Evolutionary conservation across 2,888 invertebrate species (phyloP), one percentile per base, ranked within the genome.

Genomic region (Eupithecia subfuscata): DNA sequence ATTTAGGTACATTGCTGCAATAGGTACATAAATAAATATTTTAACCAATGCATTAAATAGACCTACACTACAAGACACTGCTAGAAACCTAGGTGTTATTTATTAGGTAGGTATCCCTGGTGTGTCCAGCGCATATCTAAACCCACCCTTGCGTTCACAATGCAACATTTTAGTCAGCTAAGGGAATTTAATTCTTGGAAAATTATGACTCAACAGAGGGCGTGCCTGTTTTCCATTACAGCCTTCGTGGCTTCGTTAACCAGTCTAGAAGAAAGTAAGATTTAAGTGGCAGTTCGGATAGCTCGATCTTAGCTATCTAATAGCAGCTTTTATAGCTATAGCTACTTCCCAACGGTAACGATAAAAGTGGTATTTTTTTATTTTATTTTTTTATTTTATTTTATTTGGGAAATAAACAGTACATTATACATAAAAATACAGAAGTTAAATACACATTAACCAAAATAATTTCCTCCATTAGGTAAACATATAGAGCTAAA

Each of bases 261-360:
- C 56, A 73, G 71, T 74, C 60, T 73, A 69, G 70, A 75, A 71
- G 78, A 75, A 78, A 78, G 75, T 75, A 71, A 78, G 73, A 60
- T 65, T 64, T 34, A 74, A 69, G 56, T 52, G 71, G 71, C 65
- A 64, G 69, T 65, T 72, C 56, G 16, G 72, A 70, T 75, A 71
- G 56, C 72, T 69, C 40, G 18, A 73, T 78, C 52, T 69, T 64
- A 69, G 69, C 25, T 60, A 67, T 73, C n/a, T 71, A 78, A 74
- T 75, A 74, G 72, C 74, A 73, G 73, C 70, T 76, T 74, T 68
- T 74, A 75, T 68, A n/a, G 48, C 9, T 48, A 43, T 43, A 45
- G 48, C 3, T 60, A 67, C 75, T 73, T 75, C 75, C 71, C 65
- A 74, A 73, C 76, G 69, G 73, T 72, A 71, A 67, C 37, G 8